Evolutionary conservation across 2,888 invertebrate genomes (phyloP).

Genomic region (Pyrrhosoma nymphula): DNA sequence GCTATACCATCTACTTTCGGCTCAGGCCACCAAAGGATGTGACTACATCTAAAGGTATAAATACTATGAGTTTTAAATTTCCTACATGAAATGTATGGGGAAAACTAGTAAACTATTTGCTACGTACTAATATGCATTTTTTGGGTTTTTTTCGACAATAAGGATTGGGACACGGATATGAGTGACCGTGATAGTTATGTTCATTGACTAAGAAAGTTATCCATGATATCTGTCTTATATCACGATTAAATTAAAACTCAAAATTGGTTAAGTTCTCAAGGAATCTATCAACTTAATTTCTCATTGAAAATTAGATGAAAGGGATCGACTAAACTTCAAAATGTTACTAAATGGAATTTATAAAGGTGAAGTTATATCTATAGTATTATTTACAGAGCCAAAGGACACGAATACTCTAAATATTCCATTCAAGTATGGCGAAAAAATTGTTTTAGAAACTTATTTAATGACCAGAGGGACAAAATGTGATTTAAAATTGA

Average conservation of each 20-base stretch:
- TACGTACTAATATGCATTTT: neutral
- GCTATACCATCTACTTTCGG: constrained; percentile 31
- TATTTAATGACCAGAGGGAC: neutral
- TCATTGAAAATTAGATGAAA: neutral
- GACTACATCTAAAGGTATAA: neutral
- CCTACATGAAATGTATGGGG: neutral
- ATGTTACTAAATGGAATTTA: neutral
- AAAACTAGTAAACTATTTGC: neutral
- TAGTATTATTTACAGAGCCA: neutral
- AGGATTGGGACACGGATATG: neutral
- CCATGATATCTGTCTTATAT: neutral
- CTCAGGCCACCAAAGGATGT: neutral
- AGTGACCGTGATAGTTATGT: neutral
- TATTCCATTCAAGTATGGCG: neutral
- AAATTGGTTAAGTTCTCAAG: neutral
- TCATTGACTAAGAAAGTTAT: neutral
- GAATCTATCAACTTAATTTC: neutral
- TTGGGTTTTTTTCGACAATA: neutral
- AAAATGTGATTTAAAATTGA: neutral
- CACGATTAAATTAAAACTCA: neutral
- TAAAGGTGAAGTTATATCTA: neutral
- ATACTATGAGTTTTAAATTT: neutral
- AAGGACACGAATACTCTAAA: neutral
- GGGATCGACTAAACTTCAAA: neutral
- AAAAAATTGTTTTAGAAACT: neutral